These are phyloP conservation scores for Helleia helle DNA, from an alignment of 2,888 invertebrate genomes.

Conservation along the genomic window DNA sequence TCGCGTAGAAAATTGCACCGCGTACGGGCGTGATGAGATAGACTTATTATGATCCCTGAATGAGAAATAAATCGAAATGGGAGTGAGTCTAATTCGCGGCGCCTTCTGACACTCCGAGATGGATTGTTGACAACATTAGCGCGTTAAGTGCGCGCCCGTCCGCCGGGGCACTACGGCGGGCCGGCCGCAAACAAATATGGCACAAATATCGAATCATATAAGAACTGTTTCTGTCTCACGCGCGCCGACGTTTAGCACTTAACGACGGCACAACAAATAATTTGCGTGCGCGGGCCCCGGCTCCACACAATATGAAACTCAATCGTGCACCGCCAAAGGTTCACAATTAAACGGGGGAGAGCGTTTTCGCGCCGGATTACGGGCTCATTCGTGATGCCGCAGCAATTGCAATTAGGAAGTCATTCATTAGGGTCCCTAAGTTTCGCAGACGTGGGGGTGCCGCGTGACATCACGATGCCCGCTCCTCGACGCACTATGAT, in stretches of 20 bases:
- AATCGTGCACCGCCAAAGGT: conserved; percentile 57
- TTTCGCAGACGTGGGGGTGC: conserved; percentile 73
- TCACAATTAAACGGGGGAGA: conserved; percentile 54
- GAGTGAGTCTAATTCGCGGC: conserved; percentile 66
- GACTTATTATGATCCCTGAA: conserved; percentile 43
- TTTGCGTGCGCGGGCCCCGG: conserved; percentile 49
- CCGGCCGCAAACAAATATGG: conserved; percentile 24
- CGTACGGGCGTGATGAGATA: conserved; percentile 32
- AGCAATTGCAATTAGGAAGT: conserved; percentile 75
- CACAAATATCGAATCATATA: conserved; percentile 32
- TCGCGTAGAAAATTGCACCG: conserved; percentile 31
- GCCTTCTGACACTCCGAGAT: conserved; percentile 64
- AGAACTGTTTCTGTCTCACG: conserved; percentile 35
- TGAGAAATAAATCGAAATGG: conserved; percentile 65
- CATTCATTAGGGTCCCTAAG: conserved; percentile 73
- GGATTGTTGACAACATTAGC: conserved; percentile 70
- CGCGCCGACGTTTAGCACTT: conserved; percentile 32
- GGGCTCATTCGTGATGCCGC: conserved; percentile 62
- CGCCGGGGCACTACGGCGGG: no score
- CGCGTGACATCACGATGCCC: conserved; percentile 58
- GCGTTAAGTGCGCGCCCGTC: conserved; percentile 63
- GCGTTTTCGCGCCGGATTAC: conserved; percentile 58
- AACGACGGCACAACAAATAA: conserved; percentile 33
- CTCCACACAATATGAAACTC: conserved; percentile 60
- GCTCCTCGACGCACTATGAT: conserved; percentile 29